Evolutionary conservation across 1,140 invertebrate species (phyloP).

Genomic region (Macrotrachela quadricornifera): DNA sequence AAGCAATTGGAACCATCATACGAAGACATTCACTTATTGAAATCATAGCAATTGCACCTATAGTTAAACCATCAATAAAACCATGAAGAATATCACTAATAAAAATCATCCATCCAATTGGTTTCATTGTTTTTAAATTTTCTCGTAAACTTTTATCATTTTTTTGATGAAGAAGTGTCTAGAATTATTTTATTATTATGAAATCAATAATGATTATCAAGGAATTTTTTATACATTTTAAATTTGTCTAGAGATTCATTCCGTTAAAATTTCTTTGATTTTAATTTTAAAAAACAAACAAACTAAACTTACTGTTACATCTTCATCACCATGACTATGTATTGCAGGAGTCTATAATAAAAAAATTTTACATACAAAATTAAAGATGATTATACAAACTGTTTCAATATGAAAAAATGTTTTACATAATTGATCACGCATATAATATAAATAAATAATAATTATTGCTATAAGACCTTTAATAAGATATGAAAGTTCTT

Average conservation of each 20-base stretch:
- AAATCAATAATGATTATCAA: too few species aligned
- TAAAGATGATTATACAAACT: neutral
- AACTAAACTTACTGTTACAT: neutral
- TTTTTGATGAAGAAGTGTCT: too few species aligned
- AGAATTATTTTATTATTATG: too few species aligned
- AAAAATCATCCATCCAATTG: constrained; percentile 75
- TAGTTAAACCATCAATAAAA: constrained; percentile 47
- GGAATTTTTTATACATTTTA: too few species aligned
- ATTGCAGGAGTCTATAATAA: neutral
- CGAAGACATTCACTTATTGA: constrained; percentile 41
- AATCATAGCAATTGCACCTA: constrained; percentile 44
- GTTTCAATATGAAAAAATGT: neutral
- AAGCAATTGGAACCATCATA: constrained; percentile 44
- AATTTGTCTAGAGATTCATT: too few species aligned
- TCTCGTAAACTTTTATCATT: too few species aligned
- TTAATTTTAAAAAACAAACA: too few species aligned
- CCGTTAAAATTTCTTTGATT: too few species aligned
- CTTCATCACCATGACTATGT: neutral
- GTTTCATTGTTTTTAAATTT: too few species aligned
- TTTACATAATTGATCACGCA: constrained; percentile 51
- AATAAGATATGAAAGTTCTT: constrained; percentile 38
- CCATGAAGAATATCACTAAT: constrained; percentile 72
- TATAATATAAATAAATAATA: constrained; percentile 64
- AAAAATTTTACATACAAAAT: neutral
- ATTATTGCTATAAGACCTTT: constrained; percentile 56